Conservation (phyloP, 1,140 invertebrate genomes). For the Tenebrio molitor region DNA sequence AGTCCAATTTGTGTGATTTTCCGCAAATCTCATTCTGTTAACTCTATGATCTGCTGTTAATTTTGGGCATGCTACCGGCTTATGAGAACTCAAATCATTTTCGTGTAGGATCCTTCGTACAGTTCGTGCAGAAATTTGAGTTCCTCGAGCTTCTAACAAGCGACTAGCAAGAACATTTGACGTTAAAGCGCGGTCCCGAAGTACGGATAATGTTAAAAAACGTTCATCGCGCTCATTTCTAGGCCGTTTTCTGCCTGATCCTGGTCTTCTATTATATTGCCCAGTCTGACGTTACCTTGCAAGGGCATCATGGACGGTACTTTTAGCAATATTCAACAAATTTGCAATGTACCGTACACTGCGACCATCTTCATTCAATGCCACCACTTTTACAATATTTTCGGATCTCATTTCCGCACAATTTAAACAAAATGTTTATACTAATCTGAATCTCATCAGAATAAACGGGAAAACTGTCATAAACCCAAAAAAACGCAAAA, state of each 20-base stretch:
- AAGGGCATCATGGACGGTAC: not conserved
- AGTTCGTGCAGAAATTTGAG: no score
- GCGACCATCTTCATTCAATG: not conserved
- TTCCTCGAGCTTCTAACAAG: no score
- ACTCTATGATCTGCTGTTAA: no score
- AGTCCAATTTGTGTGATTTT: no score
- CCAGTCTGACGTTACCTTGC: not conserved
- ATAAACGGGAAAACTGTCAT: no score
- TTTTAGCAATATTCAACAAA: not conserved
- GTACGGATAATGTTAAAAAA: not conserved
- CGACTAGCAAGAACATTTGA: not conserved
- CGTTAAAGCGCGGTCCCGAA: not conserved
- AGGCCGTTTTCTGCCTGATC: not conserved
- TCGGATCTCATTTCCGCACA: not conserved
- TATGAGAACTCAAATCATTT: no score
- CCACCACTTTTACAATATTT: not conserved
- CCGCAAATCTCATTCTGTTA: no score
- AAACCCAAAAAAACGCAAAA: no score
- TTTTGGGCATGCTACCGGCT: no score
- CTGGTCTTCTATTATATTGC: not conserved
- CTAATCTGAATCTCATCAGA: no score
- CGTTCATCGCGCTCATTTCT: not conserved
- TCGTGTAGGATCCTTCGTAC: no score
- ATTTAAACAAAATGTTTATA: no score
- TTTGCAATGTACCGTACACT: not conserved